These are phyloP conservation scores for Alloplasta piceator DNA, from an alignment of 2,888 invertebrate genomes.

Conservation along the genomic window DNA sequence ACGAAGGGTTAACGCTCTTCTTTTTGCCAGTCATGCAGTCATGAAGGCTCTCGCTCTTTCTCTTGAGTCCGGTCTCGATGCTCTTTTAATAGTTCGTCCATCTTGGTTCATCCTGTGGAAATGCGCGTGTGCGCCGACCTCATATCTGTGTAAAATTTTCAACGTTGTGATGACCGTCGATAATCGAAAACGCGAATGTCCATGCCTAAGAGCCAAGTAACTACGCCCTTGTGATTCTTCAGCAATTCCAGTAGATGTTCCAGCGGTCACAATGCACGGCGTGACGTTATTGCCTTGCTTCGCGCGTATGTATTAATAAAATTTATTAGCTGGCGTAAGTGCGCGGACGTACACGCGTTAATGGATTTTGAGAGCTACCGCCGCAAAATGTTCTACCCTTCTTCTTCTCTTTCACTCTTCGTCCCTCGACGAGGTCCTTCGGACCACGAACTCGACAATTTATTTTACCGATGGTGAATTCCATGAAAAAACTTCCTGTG, in stretches of 20 bases:
- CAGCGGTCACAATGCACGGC: constrained; percentile 69
- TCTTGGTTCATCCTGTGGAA: constrained; percentile 51
- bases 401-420: constrained; percentile 34
- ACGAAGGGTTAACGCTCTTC: constrained; percentile 73
- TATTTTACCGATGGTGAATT: neutral
- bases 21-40: constrained; percentile 52
- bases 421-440: no score
- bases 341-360: constrained; percentile 75
- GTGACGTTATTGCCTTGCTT: constrained; percentile 77
- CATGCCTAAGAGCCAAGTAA: no score
- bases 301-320: constrained; percentile 81
- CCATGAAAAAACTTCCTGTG: neutral
- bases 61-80: constrained; percentile 61
- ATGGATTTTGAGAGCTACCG: constrained; percentile 77
- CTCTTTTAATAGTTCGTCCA: constrained; percentile 72
- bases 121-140: neutral
- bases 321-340: constrained; percentile 79
- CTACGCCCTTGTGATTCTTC: neutral
- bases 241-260: constrained; percentile 4
- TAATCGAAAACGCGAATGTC: no score
- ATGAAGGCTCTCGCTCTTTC: constrained; percentile 18
- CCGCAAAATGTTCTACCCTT: constrained; percentile 48
- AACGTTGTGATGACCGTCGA: neutral
- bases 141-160: neutral
- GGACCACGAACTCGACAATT: neutral